A percentile compares a stretch with the other conserved stretches of the same genome.
These are phyloP conservation scores for Drosophila chauvacae DNA, from an alignment of 1,140 invertebrate genomes.

Conservation along the genomic window DNA sequence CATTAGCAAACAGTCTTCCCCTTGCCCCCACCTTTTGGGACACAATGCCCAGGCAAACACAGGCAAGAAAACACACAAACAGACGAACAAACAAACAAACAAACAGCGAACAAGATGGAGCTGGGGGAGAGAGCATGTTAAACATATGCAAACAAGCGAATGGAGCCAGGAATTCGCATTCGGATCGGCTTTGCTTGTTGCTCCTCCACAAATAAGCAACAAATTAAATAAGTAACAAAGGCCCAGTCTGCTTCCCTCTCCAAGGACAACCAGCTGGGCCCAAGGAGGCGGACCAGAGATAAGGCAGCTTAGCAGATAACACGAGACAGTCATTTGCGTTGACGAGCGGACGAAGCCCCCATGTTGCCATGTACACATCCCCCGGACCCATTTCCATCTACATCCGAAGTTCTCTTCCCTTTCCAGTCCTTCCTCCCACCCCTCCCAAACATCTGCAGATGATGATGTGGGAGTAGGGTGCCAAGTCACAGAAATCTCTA, in stretches of 20 bases:
- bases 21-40: background rate
- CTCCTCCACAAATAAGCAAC: constrained; percentile 72
- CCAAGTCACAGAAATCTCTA: background rate
- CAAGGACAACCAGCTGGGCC: background rate
- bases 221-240: constrained; percentile 82
- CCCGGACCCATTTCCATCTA: background rate
- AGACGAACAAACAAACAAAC: constrained; percentile 55
- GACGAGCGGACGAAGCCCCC: constrained; percentile 54
- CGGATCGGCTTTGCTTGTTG: constrained; percentile 37
- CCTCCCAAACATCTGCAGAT: constrained; percentile 22
- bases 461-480: constrained; percentile 15
- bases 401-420: background rate
- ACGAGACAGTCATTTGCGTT: constrained; percentile 80
- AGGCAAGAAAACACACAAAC: constrained; percentile 19
- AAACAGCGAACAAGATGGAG: constrained; percentile 1
- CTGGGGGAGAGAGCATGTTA: constrained; percentile 50
- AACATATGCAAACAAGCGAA: constrained; percentile 79
- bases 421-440: background rate
- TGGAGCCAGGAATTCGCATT: constrained; percentile 46
- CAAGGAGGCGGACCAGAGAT: constrained; percentile 49
- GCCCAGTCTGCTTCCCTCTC: constrained; percentile 36
- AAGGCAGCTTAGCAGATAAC: constrained; percentile 80
- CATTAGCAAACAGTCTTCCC: constrained; percentile 61
- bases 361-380: background rate
- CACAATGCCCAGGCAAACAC: constrained; percentile 25